Base-by-base conservation (phyloP, 2,113 vertebrate species). In the Varanus komodoensis region DNA sequence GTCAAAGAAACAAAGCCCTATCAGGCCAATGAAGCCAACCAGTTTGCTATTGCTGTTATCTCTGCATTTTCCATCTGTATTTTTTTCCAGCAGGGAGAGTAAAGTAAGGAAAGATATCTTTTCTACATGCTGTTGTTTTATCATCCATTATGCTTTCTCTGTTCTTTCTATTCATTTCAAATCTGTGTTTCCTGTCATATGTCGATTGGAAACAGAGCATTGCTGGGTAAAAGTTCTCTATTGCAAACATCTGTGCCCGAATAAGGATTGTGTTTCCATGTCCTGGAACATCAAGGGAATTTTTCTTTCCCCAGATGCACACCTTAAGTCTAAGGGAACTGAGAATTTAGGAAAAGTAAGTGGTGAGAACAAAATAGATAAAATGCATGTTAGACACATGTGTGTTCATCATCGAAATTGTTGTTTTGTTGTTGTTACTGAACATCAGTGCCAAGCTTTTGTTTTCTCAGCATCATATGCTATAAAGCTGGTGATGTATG, bases 221-320 rank as follows among this genome's bases (percentile, higher is more conserved):
- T 92, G 89, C 0, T 1, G 92, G 94, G 95, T 93, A 94, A 96
- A 96, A 95, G 93, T 95, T 96, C 95, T 96, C 96, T 96, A 96
- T 96, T 96, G 95, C 95, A 95, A 96, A 96, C 96, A 96, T 96
- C 94, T 96, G 96, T 95, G 92, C 89, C 92, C 95, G 91, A 93
- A 89, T 87, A 92, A 92, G 95, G 93, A 96, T 95, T 96, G 85
- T 95, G 86, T 96, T 96, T 96, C 96, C 93, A 89, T 88, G 91
- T 94, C 92, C 92, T 95, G 89, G 90, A 96, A 96, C 94, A 96
- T 96, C 95, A 96, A 96, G 96, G 95, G 93, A 91, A 91, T 12
- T 90, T 94, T 92, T 85, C 94, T 87, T 82, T 95, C 93, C 90
- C 93, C 95, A 94, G 94, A 93, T 92, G 84, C 87, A 94, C 95